Evolutionary conservation across 2,113 vertebrate species (phyloP).

Genomic region (Mirza zaza): DNA sequence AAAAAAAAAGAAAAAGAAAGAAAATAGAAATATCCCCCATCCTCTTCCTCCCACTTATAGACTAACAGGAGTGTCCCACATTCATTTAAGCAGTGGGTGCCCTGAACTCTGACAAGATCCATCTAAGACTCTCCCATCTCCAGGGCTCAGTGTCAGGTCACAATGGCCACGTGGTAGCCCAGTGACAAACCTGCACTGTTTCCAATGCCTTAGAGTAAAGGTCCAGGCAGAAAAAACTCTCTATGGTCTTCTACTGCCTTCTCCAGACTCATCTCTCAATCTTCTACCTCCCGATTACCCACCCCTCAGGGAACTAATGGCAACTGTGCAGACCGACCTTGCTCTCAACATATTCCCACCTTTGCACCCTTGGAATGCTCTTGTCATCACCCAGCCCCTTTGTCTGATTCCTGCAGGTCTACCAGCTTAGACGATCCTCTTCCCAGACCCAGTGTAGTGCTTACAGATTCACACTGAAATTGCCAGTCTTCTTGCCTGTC

Average conservation of each 20-base stretch:
- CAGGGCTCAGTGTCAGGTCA: not conserved
- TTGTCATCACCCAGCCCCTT: not conserved
- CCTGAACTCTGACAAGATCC: not conserved
- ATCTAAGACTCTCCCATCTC: not conserved
- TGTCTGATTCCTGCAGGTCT: not conserved
- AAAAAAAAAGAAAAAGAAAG: not conserved
- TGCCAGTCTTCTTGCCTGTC: not conserved
- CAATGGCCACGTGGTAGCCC: not conserved
- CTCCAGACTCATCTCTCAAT: not conserved
- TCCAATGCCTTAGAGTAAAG: not conserved
- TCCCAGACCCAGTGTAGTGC: fast-evolving
- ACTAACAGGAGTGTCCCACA: not conserved
- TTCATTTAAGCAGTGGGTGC: not conserved
- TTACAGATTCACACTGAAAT: not conserved
- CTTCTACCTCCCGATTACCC: no score
- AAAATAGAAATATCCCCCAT: not conserved
- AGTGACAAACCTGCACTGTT: not conserved
- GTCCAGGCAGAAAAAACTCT: not conserved
- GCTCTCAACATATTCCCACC: not conserved
- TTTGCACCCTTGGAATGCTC: not conserved
- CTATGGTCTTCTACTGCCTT: not conserved
- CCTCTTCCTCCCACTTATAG: not conserved
- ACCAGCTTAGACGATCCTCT: no score
- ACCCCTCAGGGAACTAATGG: no score
- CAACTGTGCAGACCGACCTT: not conserved